Evolutionary conservation across 2,888 invertebrate species (phyloP).

Genomic region (Scelioninae gen. 2): DNA sequence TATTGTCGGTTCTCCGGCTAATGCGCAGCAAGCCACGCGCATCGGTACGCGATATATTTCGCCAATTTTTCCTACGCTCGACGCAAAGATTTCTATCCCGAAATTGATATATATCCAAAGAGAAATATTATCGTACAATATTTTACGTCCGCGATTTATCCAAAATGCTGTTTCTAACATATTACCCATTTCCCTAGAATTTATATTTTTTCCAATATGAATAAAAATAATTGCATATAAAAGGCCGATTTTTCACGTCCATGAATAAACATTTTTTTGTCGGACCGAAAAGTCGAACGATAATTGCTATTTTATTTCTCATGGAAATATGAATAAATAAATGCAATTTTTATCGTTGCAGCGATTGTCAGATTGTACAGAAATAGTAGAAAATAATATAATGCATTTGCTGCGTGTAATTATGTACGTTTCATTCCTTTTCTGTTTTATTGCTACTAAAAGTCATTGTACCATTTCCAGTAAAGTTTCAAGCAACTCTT

Average conservation of each 20-base stretch:
- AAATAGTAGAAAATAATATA: too few species aligned
- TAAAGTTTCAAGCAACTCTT: too few species aligned
- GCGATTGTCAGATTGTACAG: too few species aligned
- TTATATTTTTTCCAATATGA: background rate
- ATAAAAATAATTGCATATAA: background rate
- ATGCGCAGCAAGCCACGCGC: conserved; percentile 24
- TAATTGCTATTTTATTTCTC: background rate
- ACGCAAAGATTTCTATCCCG: conserved; percentile 23
- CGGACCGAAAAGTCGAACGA: background rate
- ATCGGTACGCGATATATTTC: conserved; percentile 23
- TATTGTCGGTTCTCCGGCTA: conserved; percentile 18
- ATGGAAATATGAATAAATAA: too few species aligned
- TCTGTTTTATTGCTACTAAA: too few species aligned
- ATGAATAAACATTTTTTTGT: background rate
- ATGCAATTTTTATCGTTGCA: too few species aligned
- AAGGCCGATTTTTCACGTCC: background rate
- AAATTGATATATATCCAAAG: conserved; percentile 14
- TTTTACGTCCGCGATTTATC: background rate
- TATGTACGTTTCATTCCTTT: too few species aligned
- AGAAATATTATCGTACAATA: conserved; percentile 22
- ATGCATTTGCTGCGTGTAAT: too few species aligned
- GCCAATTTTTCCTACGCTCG: conserved; percentile 25
- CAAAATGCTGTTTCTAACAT: background rate
- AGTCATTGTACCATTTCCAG: too few species aligned
- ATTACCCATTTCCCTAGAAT: background rate